Percentiles rank a stretch among this genome's conserved stretches.
Conservation (phyloP, 2,113 vertebrate species). For the Alosa alosa region DNA sequence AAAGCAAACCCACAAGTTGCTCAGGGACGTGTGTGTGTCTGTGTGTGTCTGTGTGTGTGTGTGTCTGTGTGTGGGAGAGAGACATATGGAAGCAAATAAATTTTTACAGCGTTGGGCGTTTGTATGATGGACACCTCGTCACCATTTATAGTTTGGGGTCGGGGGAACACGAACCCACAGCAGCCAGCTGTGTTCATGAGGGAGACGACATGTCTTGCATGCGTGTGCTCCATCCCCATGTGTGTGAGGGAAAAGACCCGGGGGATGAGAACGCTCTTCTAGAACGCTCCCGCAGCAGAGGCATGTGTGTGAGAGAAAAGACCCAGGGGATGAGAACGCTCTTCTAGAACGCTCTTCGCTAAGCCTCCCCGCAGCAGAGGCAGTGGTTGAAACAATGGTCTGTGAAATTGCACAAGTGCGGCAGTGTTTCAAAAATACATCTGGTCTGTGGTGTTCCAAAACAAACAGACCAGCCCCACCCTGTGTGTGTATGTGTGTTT, state of each 20-base stretch:
- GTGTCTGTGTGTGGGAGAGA: background rate
- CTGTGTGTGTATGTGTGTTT: background rate
- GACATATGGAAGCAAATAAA: background rate
- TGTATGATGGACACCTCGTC: background rate
- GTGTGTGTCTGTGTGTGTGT: too few species aligned
- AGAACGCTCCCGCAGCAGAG: too few species aligned
- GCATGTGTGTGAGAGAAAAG: background rate
- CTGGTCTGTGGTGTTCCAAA: conserved; percentile 14
- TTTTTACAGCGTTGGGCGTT: background rate
- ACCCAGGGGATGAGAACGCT: background rate
- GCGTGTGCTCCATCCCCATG: background rate
- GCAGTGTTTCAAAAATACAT: background rate
- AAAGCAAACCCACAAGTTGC: background rate
- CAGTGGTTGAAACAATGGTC: conserved; percentile 1
- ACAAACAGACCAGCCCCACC: conserved; percentile 17
- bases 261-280: too few species aligned
- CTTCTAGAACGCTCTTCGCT: background rate
- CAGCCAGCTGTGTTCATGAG: background rate
- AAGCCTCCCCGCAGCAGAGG: background rate
- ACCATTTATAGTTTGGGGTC: conserved; percentile 8
- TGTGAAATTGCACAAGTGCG: conserved; percentile 1
- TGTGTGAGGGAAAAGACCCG: background rate
- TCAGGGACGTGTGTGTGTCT: background rate
- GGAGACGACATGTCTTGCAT: background rate
- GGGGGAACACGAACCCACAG: background rate